phyloP scores from a whole-genome alignment of 2,797 vertebrate species.

The Clarias laeviceps region DNA sequence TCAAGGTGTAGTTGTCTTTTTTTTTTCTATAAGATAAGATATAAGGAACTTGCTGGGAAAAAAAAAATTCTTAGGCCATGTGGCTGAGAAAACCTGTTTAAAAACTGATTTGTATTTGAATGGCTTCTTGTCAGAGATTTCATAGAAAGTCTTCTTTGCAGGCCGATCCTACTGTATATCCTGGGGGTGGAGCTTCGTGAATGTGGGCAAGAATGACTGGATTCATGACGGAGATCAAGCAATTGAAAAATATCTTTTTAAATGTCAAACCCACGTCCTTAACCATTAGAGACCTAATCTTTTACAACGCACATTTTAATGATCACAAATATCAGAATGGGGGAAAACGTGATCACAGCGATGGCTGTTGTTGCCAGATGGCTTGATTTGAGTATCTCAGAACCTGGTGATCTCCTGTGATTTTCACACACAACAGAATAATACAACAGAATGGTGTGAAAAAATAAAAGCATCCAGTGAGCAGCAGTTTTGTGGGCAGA shows the following conservation, averaged over 20 bases:
- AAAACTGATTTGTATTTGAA: neutral
- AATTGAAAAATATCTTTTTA: neutral
- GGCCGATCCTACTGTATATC: neutral
- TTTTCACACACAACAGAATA: neutral
- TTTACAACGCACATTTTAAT: neutral
- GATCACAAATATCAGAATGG: neutral
- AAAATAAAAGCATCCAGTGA: neutral
- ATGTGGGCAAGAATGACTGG: neutral
- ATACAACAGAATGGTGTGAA: conserved; percentile 2
- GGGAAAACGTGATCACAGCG: neutral
- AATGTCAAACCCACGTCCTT: neutral
- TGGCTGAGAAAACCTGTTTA: neutral
- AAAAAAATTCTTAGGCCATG: neutral
- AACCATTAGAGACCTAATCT: neutral
- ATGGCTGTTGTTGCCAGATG: neutral
- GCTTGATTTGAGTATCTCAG: conserved; percentile 3
- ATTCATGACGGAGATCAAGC: neutral
- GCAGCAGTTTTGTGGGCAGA: neutral
- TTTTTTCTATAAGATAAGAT: too few species aligned
- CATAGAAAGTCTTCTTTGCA: neutral
- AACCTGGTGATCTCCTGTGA: neutral
- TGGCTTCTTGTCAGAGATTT: neutral
- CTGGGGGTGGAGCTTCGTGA: neutral
- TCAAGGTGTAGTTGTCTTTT: too few species aligned
- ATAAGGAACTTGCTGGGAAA: too few species aligned